A percentile compares a stretch with the other conserved stretches of the same genome.
Evolutionary conservation across 37 sponge, comb jelly and placozoan genomes (phyloP).

Genomic region (Amphimedon queenslandica): DNA sequence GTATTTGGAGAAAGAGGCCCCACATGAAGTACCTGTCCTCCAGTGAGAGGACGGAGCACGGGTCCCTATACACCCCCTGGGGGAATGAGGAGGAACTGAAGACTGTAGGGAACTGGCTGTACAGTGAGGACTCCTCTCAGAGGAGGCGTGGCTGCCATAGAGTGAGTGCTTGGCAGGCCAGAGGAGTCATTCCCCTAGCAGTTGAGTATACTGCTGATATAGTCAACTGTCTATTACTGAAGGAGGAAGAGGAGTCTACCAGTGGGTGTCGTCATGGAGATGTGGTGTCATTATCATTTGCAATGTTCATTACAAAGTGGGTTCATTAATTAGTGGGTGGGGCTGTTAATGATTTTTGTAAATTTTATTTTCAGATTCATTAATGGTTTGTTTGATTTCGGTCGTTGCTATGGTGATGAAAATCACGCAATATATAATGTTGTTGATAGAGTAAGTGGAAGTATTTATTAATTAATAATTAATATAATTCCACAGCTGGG

Average conservation of each 20-base stretch:
- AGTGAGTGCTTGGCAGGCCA: constrained; percentile 53
- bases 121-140: constrained; percentile 2
- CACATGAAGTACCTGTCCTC: too few species aligned
- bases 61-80: constrained; percentile 20
- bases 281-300: constrained; percentile 10
- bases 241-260: neutral
- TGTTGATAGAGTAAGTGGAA: neutral
- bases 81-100: constrained; percentile 17
- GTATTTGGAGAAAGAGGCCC: too few species aligned
- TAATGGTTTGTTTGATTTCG: constrained; percentile 27
- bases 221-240: constrained; percentile 4
- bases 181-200: constrained; percentile 24
- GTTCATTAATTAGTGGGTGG: constrained; percentile 2
- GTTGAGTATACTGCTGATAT: constrained; percentile 51
- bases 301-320: constrained; percentile 43
- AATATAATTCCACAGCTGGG: constrained; percentile 10
- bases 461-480: neutral
- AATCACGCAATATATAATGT: neutral
- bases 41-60: neutral
- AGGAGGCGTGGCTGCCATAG: constrained; percentile 13
- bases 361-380: too few species aligned
- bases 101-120: constrained; percentile 30
- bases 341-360: neutral
- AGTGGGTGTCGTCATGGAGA: neutral
- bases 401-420: neutral